These are phyloP conservation scores for Sander lucioperca DNA, from an alignment of 2,113 vertebrate species.

Conservation along the genomic window DNA sequence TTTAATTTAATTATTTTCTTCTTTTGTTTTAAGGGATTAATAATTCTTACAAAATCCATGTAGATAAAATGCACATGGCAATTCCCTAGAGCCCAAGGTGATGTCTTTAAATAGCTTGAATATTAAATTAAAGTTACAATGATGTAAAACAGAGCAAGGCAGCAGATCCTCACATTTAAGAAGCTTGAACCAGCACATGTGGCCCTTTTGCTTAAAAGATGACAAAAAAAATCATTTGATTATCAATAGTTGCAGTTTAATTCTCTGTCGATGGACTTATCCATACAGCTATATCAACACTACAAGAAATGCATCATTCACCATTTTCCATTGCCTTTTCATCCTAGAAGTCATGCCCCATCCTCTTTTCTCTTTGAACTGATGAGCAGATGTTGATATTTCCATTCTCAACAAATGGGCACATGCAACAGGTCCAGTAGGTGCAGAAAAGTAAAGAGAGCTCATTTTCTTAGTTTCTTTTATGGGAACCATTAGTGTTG, in stretches of 20 bases:
- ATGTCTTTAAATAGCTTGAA: background rate
- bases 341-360: background rate
- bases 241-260: background rate
- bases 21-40: background rate
- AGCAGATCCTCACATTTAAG: background rate
- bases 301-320: background rate
- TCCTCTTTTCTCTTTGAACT: conserved; percentile 6
- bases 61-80: background rate
- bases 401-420: background rate
- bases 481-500: background rate
- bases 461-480: background rate
- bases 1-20: background rate
- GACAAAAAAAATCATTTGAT: background rate
- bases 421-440: conserved; percentile 8
- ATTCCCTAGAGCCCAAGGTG: background rate
- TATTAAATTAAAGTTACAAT: background rate
- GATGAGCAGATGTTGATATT: conserved; percentile 11
- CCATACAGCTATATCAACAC: background rate
- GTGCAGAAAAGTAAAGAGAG: conserved; percentile 12
- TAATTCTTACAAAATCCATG: background rate
- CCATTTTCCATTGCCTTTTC: no score
- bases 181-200: background rate
- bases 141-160: background rate
- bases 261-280: background rate
- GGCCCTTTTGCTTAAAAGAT: background rate